Conservation (phyloP, 2,797 vertebrate species). For the Scleropages formosus region DNA sequence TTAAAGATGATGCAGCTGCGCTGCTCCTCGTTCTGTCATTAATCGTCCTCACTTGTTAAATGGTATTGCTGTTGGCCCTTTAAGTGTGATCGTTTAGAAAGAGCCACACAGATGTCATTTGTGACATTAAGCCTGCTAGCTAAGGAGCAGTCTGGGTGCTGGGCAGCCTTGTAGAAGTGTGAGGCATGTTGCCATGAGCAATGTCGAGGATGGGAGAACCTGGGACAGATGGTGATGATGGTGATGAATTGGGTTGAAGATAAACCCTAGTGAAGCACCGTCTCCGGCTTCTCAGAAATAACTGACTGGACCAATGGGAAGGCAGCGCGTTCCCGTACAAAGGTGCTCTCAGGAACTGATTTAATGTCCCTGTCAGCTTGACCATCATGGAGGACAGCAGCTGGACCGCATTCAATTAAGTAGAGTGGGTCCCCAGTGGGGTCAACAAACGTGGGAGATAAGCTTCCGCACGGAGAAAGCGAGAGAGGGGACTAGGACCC, state of each 20-base stretch:
- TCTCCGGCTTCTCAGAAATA: not conserved
- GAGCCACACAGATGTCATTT: conserved; percentile 7
- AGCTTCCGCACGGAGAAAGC: not conserved
- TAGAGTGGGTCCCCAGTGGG: not conserved
- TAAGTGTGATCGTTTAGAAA: not conserved
- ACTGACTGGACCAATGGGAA: conserved; percentile 17
- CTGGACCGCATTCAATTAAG: conserved; percentile 12
- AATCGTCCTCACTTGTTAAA: conserved; percentile 4
- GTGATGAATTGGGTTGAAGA: not conserved
- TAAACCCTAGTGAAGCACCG: not conserved
- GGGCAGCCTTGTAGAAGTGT: not conserved
- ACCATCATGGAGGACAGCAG: not conserved
- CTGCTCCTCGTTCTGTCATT: not conserved
- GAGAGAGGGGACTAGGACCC: not conserved
- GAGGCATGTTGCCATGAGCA: not conserved
- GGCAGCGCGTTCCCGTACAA: conserved; percentile 1
- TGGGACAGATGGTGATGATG: not conserved
- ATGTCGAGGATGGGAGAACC: not conserved
- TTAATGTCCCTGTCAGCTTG: conserved; percentile 9
- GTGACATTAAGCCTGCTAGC: not conserved
- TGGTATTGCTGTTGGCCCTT: not conserved
- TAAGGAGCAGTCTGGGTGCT: not conserved
- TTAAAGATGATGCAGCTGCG: conserved; percentile 4
- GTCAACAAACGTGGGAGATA: not conserved
- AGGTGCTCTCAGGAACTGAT: not conserved